Evolutionary conservation across 1,140 invertebrate genomes (phyloP), one percentile per base, ranked within the genome.

Genomic region (Bacillus rossius): DNA sequence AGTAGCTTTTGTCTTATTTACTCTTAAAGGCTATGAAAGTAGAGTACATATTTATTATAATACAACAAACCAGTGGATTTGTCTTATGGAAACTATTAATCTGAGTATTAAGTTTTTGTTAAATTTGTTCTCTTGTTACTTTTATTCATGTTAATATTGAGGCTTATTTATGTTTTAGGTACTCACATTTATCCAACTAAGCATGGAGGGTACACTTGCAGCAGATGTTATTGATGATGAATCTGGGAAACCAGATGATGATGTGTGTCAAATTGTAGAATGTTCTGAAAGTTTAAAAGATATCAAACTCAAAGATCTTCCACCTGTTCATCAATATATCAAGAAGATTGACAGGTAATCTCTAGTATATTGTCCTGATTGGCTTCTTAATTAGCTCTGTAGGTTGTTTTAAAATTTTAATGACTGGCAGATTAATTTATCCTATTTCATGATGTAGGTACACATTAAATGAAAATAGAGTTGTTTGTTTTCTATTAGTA

Each of bases 311-410:
- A 55, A 55, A 22, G 53, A 55, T 23, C 53, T 55, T 26, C 53
- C 53, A 25, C 29, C 40, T n/a, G 53, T 55, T 26, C 53, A 55
- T 55, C 29, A 45, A 37, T 43, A 14, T 10, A 37, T 26, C 22
- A 55, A 55, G 38, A 55, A 55, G 22, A n/a, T 17, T 42, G 53
- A 55, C 14, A 45, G 23, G 53, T 55, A 45, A 42, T 53, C 41
- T 16, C 1, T 51, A 2, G 29, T 8, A 25, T 16, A 22, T 14
- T 0, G 8, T 25, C 16, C 22, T 19, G 16, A 25, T 5, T 8
- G 23, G 48, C 22, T 19, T 25, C 23, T 25, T 50, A 25, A n/a
- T n/a, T n/a, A n/a, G n/a, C n/a, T n/a, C n/a, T 23, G 48, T 13
- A 50, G 22, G 13, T 23, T 17, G 5, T 10, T 19, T 50, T 14